phyloP scores from a whole-genome alignment of 2,113 vertebrate species.

The Periophthalmus modestus region DNA sequence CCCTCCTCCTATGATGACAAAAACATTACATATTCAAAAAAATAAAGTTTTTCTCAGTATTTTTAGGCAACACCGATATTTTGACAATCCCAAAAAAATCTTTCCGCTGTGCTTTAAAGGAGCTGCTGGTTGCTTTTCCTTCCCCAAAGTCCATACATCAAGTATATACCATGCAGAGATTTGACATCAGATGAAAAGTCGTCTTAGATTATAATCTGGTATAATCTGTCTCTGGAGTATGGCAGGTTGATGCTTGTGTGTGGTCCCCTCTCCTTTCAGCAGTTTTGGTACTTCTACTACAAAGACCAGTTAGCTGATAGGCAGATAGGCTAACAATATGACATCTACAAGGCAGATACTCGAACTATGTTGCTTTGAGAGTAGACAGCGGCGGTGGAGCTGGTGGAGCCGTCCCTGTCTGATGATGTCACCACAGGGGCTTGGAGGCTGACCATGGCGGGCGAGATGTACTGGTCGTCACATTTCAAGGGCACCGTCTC shows the following conservation, averaged over 20 bases:
- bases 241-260: conserved; percentile 74
- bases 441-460: conserved; percentile 95
- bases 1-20: conserved; percentile 59
- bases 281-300: conserved; percentile 52
- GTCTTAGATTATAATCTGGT: conserved; percentile 42
- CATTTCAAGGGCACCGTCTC: conserved; percentile 94
- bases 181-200: conserved; percentile 69
- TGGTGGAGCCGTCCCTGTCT: conserved; percentile 85
- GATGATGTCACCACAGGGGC: conserved; percentile 89
- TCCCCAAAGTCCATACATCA: conserved; percentile 53
- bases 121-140: conserved; percentile 57
- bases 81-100: conserved; percentile 39
- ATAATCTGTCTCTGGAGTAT: conserved; percentile 71
- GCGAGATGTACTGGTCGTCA: conserved; percentile 91
- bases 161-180: conserved; percentile 69
- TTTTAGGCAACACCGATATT: conserved; percentile 67
- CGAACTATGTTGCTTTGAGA: conserved; percentile 95
- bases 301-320: conserved; percentile 53
- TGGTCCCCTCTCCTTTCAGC: conserved; percentile 68
- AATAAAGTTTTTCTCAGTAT: conserved; percentile 67
- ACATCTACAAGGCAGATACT: conserved; percentile 95
- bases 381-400: conserved; percentile 80
- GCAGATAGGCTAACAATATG: conserved; percentile 41
- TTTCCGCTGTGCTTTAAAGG: conserved; percentile 69
- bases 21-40: conserved; percentile 68